Evolutionary conservation across 2,113 vertebrate species (phyloP).

Genomic region (Progne subis): DNA sequence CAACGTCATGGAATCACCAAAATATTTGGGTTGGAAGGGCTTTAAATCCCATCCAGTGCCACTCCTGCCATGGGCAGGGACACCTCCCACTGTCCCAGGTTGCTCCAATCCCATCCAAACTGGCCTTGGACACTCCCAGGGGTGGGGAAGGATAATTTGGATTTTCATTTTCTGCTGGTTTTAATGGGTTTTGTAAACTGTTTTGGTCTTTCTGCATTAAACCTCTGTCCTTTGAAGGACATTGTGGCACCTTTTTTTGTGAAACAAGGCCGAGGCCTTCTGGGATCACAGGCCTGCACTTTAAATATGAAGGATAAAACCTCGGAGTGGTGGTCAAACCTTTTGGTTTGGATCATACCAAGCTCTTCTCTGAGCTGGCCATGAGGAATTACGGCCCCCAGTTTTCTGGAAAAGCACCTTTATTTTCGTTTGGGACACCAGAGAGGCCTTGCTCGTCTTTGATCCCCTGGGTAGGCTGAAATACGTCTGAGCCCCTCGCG

Average conservation of each 20-base stretch:
- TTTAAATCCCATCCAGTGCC: neutral
- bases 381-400: too few relatives aligned
- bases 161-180: neutral
- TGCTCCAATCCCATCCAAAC: neutral
- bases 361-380: too few relatives aligned
- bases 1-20: neutral
- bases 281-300: neutral
- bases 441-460: neutral
- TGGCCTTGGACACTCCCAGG: neutral
- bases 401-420: too few relatives aligned
- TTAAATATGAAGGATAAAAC: neutral
- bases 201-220: neutral
- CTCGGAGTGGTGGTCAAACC: accelerated
- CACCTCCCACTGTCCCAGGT: neutral
- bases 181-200: neutral
- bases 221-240: neutral
- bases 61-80: neutral
- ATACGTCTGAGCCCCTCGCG: neutral
- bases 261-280: accelerated
- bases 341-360: neutral
- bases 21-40: neutral
- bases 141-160: neutral
- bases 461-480: neutral
- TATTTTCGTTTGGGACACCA: too few relatives aligned
- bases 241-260: accelerated